Percentiles rank a stretch among this genome's conserved stretches.
Evolutionary conservation across 53 echinoderm and acorn worm species (phyloP).

Genomic region (Paracentrotus lividus): DNA sequence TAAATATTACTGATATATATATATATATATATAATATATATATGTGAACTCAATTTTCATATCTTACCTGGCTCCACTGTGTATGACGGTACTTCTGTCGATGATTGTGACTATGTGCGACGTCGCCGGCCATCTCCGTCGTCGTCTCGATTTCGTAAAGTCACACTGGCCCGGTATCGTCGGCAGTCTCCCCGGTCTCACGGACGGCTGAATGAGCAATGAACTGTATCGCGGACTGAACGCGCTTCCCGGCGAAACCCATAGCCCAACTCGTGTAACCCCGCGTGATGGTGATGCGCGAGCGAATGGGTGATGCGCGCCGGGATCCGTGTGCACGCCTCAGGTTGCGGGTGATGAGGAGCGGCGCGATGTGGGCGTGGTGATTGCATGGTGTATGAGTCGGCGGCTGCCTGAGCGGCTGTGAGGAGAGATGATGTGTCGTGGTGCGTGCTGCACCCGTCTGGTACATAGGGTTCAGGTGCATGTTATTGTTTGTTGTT

Average conservation of each 20-base stretch:
- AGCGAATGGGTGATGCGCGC: slow-evolving; percentile 75
- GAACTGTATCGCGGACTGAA: slow-evolving; percentile 98
- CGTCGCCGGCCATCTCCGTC: slow-evolving; percentile 77
- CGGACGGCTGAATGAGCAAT: slow-evolving; percentile 94
- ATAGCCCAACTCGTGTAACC: slow-evolving; percentile 90
- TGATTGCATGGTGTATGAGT: slow-evolving; percentile 82
- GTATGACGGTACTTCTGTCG: slow-evolving; percentile 77
- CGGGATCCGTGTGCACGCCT: slow-evolving; percentile 76
- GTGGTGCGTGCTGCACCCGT: slow-evolving; percentile 40
- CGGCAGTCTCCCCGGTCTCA: slow-evolving; percentile 80
- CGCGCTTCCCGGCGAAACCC: slow-evolving; percentile 83
- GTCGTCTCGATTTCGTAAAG: slow-evolving; percentile 71
- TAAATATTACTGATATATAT: no score
- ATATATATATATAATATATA: no score
- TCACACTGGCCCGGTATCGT: slow-evolving; percentile 92
- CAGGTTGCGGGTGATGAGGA: slow-evolving; percentile 29
- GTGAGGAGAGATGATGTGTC: slow-evolving; percentile 51
- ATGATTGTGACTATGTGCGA: slow-evolving; percentile 71
- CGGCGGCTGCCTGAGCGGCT: slow-evolving; percentile 65
- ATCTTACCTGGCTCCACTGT: slow-evolving; percentile 83
- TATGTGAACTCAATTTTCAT: background rate
- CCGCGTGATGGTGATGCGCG: slow-evolving; percentile 78
- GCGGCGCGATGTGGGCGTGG: background rate
- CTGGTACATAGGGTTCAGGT: slow-evolving; percentile 62
- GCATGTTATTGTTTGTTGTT: slow-evolving; percentile 70